A percentile compares a stretch with the other conserved stretches of the same genome.
These are phyloP conservation scores for honey bee (Apis mellifera) DNA, from an alignment of 1,140 invertebrate genomes.

Conservation along the genomic window DNA sequence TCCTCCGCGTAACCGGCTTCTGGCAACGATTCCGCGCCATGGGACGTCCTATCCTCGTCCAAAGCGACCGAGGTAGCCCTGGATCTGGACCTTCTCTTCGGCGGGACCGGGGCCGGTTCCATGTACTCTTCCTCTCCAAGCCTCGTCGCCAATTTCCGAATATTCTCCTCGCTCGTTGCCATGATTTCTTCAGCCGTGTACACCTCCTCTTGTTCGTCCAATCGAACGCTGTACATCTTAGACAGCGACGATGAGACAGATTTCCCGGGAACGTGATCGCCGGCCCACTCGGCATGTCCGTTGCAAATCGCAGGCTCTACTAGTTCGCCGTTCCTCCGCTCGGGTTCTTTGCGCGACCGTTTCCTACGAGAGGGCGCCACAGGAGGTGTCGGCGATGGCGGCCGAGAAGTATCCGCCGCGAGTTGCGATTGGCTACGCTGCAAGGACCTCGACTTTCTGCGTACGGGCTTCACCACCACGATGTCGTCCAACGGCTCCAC, in stretches of 20 bases:
- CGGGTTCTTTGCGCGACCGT: constrained; percentile 49
- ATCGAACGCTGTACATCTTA: constrained; percentile 22
- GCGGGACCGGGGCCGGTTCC: constrained; percentile 63
- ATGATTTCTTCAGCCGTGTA: constrained; percentile 74
- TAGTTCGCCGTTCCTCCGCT: constrained; percentile 46
- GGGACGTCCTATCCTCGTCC: constrained; percentile 87
- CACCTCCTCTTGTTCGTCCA: constrained; percentile 60
- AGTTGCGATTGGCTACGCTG: constrained; percentile 61
- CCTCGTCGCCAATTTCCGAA: constrained; percentile 73
- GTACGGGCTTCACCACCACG: constrained; percentile 75
- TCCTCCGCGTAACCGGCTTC: constrained; percentile 72
- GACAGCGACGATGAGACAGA: constrained; percentile 20
- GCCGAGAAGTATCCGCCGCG: constrained; percentile 18
- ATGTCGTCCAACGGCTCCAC: constrained; percentile 76
- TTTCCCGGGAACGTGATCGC: constrained; percentile 13
- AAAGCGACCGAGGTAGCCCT: constrained; percentile 82
- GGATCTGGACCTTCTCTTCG: constrained; percentile 81
- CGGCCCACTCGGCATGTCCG: constrained; percentile 58
- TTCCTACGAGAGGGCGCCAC: constrained; percentile 71
- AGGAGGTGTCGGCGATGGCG: constrained; percentile 32
- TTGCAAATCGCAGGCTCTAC: constrained; percentile 66
- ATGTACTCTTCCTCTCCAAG: constrained; percentile 13
- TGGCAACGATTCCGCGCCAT: constrained; percentile 85
- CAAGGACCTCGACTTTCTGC: constrained; percentile 74
- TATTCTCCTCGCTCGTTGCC: constrained; percentile 69